Conservation (phyloP, 2,797 vertebrate genomes). For the Salmo trutta region DNA sequence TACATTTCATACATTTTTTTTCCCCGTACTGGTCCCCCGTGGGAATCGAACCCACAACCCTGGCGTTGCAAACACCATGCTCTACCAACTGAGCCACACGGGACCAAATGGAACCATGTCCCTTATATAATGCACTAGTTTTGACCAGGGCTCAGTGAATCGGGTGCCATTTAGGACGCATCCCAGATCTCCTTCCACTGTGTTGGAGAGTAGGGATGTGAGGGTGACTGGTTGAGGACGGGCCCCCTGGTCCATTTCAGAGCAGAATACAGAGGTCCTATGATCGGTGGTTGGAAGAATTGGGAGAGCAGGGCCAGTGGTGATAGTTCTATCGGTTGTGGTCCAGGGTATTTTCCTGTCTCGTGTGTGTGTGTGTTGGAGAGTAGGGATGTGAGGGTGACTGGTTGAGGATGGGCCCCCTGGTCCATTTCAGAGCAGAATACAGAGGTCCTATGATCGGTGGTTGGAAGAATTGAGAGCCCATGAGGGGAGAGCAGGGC, state of each 20-base stretch:
- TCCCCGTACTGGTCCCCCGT: too few relatives aligned
- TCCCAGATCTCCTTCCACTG: neutral
- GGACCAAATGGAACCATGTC: constrained; percentile 4
- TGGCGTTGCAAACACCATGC: too few relatives aligned
- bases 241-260: too few relatives aligned
- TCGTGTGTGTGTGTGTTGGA: neutral
- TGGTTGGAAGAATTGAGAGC: too few relatives aligned
- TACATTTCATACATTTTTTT: too few relatives aligned
- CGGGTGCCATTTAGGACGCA: too few relatives aligned
- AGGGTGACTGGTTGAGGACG: too few relatives aligned
- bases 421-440: constrained; percentile 20
- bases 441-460: constrained; percentile 29
- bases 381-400: neutral
- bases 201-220: neutral
- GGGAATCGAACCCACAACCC: too few relatives aligned
- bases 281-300: too few relatives aligned
- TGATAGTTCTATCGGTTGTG: constrained; percentile 47
- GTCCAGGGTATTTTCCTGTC: constrained; percentile 25
- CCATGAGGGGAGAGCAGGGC: constrained; percentile 26
- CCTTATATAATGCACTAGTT: constrained; percentile 15
- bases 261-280: too few relatives aligned
- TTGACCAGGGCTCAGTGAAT: too few relatives aligned
- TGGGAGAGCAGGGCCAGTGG: constrained; percentile 41
- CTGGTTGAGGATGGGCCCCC: constrained; percentile 1
- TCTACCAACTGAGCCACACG: too few relatives aligned